Conservation (phyloP, 2,113 vertebrate species). For the Gobiocypris rarus region DNA sequence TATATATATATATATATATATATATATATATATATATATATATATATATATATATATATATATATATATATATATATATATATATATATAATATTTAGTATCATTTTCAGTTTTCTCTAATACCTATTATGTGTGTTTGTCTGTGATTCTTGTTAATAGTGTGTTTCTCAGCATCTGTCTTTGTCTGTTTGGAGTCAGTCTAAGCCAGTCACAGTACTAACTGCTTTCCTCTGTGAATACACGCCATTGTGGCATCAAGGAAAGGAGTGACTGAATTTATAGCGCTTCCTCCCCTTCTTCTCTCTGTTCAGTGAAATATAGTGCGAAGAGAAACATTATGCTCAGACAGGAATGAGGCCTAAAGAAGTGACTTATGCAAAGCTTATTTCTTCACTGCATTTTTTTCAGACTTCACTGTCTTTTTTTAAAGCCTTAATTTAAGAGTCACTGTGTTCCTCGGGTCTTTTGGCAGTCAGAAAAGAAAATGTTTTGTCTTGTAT, state of each 20-base stretch:
- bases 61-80: too few relatives aligned
- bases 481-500: background rate
- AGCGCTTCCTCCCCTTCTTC: constrained; percentile 35
- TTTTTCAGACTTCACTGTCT: background rate
- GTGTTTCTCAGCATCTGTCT: constrained; percentile 45
- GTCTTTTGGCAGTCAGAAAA: too few relatives aligned
- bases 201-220: constrained; percentile 57
- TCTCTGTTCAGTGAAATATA: constrained; percentile 52
- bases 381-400: background rate
- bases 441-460: too few relatives aligned
- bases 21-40: too few relatives aligned
- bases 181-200: constrained; percentile 43
- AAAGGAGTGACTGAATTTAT: constrained; percentile 64
- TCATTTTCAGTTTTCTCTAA: background rate
- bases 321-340: constrained; percentile 44
- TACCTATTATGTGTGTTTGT: constrained; percentile 18
- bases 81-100: too few relatives aligned
- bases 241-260: constrained; percentile 65
- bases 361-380: constrained; percentile 51
- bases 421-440: constrained; percentile 23
- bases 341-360: constrained; percentile 35
- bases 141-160: constrained; percentile 6
- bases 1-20: too few relatives aligned
- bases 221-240: constrained; percentile 61
- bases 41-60: too few relatives aligned